Base-by-base conservation (phyloP, 2,888 invertebrate species). In the Myopa tessellatipennis region DNA sequence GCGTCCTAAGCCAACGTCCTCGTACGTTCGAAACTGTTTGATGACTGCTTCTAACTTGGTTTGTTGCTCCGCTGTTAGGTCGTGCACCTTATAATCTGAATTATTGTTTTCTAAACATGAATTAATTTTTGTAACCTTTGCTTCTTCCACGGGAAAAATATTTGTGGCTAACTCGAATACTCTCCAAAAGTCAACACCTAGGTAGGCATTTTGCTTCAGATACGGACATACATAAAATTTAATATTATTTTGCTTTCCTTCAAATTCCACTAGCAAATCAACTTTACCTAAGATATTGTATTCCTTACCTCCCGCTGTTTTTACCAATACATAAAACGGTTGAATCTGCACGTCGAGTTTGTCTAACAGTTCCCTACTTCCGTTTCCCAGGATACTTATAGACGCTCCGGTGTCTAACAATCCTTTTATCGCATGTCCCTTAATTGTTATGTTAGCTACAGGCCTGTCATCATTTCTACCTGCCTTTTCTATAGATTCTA, bases 381-480 rank as follows among this genome's bases (percentile, higher is more conserved):
- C 67, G 4, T 40, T 8, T 40, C 40, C n/a, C 0, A 67, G 38
- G 16, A 67, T 67, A n/a, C 67, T 67, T 4, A 67, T 40, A 34
- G 67, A 67, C 12, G 67, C 67, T 67, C n/a, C n/a, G n/a, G n/a
- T n/a, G n/a, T n/a, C 67, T 36, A 67, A 40, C n/a, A 67, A 40
- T 2, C 40, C 38, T 67, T 36, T 18, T 40, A 67, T n/a, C 1
- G 40, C 38, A 10, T 14, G 16, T 6, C 36, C n/a, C 67, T 40
- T 40, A 40, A 67, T 67, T 36, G 18, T 12, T 58, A 58, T 58
- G 58, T 12, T 58, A 16, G 58, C 58, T n/a, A 58, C 16, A 4
- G 58, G n/a, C 18, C 40, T 4, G 3, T 7, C 16, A 7, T 67
- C 67, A 14, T 6, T 36, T 6, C 40, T 36, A 38, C 36, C 40